Percentiles rank a stretch among this genome's conserved stretches.
These are phyloP conservation scores for Labeo catla DNA, from an alignment of 2,113 vertebrate species.

Conservation along the genomic window DNA sequence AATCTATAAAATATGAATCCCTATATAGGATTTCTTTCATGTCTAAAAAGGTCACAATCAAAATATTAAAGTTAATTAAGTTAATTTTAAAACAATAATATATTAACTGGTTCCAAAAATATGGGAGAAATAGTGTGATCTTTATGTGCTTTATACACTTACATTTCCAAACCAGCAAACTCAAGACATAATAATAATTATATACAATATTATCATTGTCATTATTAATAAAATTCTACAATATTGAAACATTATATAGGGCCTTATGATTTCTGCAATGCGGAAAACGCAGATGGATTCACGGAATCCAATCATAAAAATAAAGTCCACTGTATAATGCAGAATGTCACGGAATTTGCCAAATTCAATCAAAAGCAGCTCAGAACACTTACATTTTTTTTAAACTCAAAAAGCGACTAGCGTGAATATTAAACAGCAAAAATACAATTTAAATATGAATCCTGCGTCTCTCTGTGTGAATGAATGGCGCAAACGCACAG, in stretches of 20 bases:
- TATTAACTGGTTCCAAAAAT: background rate
- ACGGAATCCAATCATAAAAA: too few relatives aligned
- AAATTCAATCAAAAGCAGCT: too few relatives aligned
- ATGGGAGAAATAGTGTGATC: background rate
- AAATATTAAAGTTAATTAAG: background rate
- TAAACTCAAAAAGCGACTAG: too few relatives aligned
- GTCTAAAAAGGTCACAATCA: background rate
- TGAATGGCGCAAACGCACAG: too few relatives aligned
- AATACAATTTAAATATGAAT: too few relatives aligned
- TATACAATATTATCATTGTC: background rate
- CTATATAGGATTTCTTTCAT: background rate
- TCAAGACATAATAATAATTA: background rate
- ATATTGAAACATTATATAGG: background rate
- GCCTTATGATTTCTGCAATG: too few relatives aligned
- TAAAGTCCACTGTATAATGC: too few relatives aligned
- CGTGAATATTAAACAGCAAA: too few relatives aligned
- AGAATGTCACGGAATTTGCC: too few relatives aligned
- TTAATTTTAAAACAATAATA: background rate
- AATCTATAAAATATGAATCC: constrained; percentile 20
- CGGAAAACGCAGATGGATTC: too few relatives aligned
- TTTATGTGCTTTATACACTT: background rate
- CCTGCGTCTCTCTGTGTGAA: too few relatives aligned
- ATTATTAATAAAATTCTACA: background rate
- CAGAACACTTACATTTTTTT: too few relatives aligned
- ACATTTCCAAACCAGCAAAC: background rate